phyloP scores from a whole-genome alignment of 2,888 invertebrate genomes.

The Cephalotes varians region DNA sequence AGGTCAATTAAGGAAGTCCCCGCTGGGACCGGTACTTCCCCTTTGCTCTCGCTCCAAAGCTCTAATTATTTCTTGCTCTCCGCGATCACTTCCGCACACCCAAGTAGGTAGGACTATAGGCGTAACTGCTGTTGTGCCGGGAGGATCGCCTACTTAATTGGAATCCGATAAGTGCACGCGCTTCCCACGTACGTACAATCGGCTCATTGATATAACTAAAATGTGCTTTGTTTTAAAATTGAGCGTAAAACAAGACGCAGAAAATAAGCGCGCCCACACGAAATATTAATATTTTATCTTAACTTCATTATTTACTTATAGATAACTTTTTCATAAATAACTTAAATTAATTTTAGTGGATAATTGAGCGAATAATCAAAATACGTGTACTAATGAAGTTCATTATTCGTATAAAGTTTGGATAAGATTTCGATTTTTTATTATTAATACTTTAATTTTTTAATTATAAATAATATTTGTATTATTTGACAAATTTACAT shows the following conservation, averaged over 20 bases:
- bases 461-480: neutral
- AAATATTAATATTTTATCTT: neutral
- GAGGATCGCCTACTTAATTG: constrained; percentile 69
- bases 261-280: neutral
- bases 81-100: constrained; percentile 67
- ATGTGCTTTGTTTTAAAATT: neutral
- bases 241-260: neutral
- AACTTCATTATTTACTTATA: neutral
- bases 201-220: constrained; percentile 17
- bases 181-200: constrained; percentile 59
- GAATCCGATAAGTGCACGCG: constrained; percentile 66
- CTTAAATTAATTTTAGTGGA: neutral
- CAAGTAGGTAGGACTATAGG: constrained; percentile 62
- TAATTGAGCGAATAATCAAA: neutral
- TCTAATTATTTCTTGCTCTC: constrained; percentile 74
- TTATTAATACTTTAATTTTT: neutral
- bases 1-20: constrained; percentile 72
- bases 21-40: constrained; percentile 58
- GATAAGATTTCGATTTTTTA: neutral
- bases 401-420: neutral
- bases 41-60: constrained; percentile 64
- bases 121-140: constrained; percentile 61
- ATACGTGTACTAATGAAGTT: neutral
- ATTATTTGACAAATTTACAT: neutral
- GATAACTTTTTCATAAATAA: neutral